Evolutionary conservation across 2,888 invertebrate genomes (phyloP), one percentile per base, ranked within the genome.

Genomic region (Ctena decussata): DNA sequence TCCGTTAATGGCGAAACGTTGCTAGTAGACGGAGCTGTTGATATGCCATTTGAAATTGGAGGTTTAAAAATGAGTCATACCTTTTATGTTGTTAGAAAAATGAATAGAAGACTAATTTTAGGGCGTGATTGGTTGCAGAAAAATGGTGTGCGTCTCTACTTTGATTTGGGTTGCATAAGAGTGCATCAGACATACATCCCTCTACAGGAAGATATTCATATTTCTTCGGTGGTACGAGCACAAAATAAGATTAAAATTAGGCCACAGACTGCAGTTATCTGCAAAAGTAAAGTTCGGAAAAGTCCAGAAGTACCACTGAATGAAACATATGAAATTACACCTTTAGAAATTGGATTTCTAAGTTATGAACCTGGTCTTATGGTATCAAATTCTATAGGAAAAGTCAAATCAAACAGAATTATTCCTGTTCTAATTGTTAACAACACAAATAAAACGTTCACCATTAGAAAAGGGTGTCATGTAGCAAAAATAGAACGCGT

Each of bases 111-210:
- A 21, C 32, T 82, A 32, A 77, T 77, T 21, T 27, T 76, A 15
- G 72, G 72, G 15, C 11, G 2, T 0, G 81, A 82, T 60, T 77
- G 49, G 44, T 12, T 76, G 21, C 53, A 39, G 27, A 15, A 35
- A 57, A 76, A 76, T 44, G 46, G 53, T 30, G 74, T 74, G 32
- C 60, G 73, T 15, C n/a, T 60, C 5, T 82, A 82, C 35, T 82
- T 85, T 65, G 79, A 82, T 72, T 30, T 85, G 24, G 44, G 70
- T 1, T 69, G 78, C 21, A 15, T 85, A 2, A 75, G 75, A 46
- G 71, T 85, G 11, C 44, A 65, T 21, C 39, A 70, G 8, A 69
- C 49, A 49, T 21, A 11, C 21, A 21, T 49, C 5, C 49, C 49
- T 5, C n/a, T 49, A n/a, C 18, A 49, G 49, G 49, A 49, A n/a